Conservation (phyloP, 2,797 vertebrate genomes). For the Tangara arthus region DNA sequence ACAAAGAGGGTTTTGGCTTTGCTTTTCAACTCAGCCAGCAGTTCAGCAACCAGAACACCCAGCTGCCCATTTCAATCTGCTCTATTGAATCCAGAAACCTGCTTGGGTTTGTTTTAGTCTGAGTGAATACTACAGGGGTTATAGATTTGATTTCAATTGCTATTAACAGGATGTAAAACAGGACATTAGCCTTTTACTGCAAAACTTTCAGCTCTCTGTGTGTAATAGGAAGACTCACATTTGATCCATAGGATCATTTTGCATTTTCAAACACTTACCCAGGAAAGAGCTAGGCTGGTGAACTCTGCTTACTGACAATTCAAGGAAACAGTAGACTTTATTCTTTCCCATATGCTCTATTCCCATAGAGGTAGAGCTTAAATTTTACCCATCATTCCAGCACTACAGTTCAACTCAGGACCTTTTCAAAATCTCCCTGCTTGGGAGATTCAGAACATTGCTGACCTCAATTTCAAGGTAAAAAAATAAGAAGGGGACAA, state of each 20-base stretch:
- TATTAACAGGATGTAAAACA: constrained; percentile 42
- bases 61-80: constrained; percentile 42
- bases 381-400: neutral
- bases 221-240: constrained; percentile 1
- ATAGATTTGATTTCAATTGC: constrained; percentile 51
- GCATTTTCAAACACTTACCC: neutral
- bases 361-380: neutral
- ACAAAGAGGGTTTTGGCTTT: neutral
- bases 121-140: neutral
- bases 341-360: neutral
- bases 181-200: constrained; percentile 18
- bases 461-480: neutral
- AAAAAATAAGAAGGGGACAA: neutral
- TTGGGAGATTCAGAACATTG: neutral
- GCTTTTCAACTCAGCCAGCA: neutral
- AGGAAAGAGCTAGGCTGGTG: neutral
- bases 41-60: constrained; percentile 34
- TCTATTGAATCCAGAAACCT: constrained; percentile 45
- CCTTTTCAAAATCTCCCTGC: neutral
- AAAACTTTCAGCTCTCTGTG: neutral
- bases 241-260: constrained; percentile 34
- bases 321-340: neutral
- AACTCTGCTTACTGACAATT: neutral
- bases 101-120: neutral
- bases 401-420: neutral